Conservation (phyloP, 2,888 invertebrate species). For the Tanypteryx hageni region DNA sequence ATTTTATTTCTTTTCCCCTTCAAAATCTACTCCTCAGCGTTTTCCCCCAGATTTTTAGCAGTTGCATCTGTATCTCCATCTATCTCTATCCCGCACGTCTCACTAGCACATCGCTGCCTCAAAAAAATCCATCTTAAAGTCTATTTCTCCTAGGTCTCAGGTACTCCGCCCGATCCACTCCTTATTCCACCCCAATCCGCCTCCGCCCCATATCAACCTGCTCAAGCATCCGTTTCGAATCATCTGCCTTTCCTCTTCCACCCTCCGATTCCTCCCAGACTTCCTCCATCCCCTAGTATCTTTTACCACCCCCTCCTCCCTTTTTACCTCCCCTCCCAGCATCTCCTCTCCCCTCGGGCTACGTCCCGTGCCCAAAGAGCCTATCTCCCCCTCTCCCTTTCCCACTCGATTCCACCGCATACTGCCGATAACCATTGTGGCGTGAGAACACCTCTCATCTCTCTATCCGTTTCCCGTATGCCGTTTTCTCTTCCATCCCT, state of each 20-base stretch:
- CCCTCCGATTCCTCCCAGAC: not conserved
- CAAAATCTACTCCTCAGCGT: no score
- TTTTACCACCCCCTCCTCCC: not conserved
- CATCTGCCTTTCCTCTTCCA: not conserved
- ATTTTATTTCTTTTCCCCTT: no score
- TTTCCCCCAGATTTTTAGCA: no score
- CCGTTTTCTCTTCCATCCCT: not conserved
- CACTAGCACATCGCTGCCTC: not conserved
- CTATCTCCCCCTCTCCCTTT: not conserved
- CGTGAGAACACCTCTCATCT: not conserved
- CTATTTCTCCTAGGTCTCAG: constrained; percentile 4
- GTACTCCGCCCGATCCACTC: constrained; percentile 34
- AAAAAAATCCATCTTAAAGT: constrained; percentile 23
- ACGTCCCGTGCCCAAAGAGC: not conserved
- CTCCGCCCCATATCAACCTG: constrained; percentile 63
- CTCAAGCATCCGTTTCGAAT: constrained; percentile 50
- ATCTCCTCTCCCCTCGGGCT: not conserved
- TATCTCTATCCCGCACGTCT: no score
- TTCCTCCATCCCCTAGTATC: not conserved
- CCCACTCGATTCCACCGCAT: not conserved
- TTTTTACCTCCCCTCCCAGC: not conserved
- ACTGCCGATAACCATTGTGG: constrained; percentile 32
- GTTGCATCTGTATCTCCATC: no score
- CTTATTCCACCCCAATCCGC: constrained; percentile 62
- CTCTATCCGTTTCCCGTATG: not conserved